A percentile compares a stretch with the other conserved stretches of the same genome.
phyloP scores from a whole-genome alignment of 2,113 vertebrate genomes.

The Mirounga angustirostris region DNA sequence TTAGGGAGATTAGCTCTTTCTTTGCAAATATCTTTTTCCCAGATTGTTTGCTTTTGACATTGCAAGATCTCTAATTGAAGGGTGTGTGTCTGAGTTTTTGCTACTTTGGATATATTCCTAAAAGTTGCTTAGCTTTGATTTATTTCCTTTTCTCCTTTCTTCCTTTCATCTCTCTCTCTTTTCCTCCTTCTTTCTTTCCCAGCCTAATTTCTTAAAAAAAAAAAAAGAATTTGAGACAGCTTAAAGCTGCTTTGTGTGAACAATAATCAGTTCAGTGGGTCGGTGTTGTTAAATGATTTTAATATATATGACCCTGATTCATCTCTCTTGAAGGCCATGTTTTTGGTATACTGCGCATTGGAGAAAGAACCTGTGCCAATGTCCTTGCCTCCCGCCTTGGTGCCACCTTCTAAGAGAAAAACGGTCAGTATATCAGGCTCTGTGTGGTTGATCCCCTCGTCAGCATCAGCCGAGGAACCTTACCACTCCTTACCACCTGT shows the following conservation, averaged over 20 bases:
- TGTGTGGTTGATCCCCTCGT: slow-evolving; percentile 90
- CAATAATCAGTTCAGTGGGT: not conserved
- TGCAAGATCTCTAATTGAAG: slow-evolving; percentile 38
- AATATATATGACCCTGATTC: slow-evolving; percentile 58
- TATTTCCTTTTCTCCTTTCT: not conserved
- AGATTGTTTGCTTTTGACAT: slow-evolving; percentile 51
- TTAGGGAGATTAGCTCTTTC: not conserved
- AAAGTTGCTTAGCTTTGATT: slow-evolving; percentile 38
- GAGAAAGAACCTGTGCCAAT: slow-evolving; percentile 98
- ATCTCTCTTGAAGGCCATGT: slow-evolving; percentile 94
- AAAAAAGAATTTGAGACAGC: slow-evolving; percentile 21
- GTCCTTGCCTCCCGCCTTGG: slow-evolving; percentile 94
- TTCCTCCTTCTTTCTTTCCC: not conserved
- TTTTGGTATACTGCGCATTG: slow-evolving; percentile 97
- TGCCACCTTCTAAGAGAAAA: slow-evolving; percentile 98
- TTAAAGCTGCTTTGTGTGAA: slow-evolving; percentile 47
- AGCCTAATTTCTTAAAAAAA: slow-evolving; percentile 9
- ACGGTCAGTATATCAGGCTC: slow-evolving; percentile 89
- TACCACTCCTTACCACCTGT: slow-evolving; percentile 90
- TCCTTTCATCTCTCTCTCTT: not conserved
- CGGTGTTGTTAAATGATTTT: slow-evolving; percentile 45
- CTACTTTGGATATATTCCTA: not conserved
- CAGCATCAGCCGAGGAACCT: slow-evolving; percentile 92
- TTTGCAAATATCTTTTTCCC: slow-evolving; percentile 19
- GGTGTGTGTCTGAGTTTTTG: not conserved